phyloP scores from a whole-genome alignment of 2,888 invertebrate species.

The Seira sanloemensis region DNA sequence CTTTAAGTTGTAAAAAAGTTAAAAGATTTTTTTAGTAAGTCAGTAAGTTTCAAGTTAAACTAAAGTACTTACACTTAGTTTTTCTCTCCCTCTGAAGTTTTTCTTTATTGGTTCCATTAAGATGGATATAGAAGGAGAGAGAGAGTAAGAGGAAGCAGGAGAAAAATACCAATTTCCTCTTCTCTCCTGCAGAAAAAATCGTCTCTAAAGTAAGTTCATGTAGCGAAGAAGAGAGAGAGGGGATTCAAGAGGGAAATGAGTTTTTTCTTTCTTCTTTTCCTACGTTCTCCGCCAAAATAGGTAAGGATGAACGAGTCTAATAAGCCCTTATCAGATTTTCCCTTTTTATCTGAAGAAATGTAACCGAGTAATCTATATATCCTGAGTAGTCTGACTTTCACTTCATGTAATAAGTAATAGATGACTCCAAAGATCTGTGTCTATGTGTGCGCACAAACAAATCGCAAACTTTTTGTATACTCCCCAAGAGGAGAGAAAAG shows the following conservation, averaged over 20 bases:
- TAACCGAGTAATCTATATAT: neutral
- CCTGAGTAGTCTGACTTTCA: neutral
- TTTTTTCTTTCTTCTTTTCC: constrained; percentile 35
- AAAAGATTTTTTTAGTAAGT: constrained; percentile 27
- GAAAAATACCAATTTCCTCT: constrained; percentile 54
- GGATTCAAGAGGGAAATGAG: constrained; percentile 49
- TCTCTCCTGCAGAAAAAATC: neutral
- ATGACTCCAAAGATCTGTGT: no score
- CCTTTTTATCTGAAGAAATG: neutral
- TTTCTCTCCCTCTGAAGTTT: constrained; percentile 31
- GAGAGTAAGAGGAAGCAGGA: neutral
- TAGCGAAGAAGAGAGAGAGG: neutral
- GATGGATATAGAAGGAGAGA: constrained; percentile 22
- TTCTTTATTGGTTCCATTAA: constrained; percentile 43
- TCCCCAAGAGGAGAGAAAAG: neutral
- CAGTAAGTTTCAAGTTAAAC: constrained; percentile 37
- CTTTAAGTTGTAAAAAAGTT: neutral
- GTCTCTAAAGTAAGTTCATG: neutral
- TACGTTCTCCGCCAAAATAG: neutral
- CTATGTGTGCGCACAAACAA: neutral
- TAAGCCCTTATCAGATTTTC: constrained; percentile 36
- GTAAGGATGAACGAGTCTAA: constrained; percentile 19
- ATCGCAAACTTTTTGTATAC: neutral
- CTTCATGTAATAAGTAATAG: neutral
- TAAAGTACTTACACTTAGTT: constrained; percentile 28